phyloP scores from a whole-genome alignment of 1,140 invertebrate species.

The Drosophila navojoa region DNA sequence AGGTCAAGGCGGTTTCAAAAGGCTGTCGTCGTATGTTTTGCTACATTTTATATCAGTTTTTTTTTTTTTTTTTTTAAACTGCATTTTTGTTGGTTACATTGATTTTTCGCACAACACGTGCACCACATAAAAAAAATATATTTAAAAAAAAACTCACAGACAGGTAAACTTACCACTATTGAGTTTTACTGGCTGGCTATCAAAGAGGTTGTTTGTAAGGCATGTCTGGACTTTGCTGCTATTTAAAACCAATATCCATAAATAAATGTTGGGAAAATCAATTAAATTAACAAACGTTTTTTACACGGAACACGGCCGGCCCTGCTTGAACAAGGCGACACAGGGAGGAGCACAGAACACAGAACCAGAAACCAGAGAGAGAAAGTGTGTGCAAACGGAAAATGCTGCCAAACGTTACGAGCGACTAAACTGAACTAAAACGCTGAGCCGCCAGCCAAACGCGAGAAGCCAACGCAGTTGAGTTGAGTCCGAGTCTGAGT shows the following conservation, averaged over 20 bases:
- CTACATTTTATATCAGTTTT: slow-evolving; percentile 4
- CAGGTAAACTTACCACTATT: slow-evolving; percentile 35
- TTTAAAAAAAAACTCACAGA: not conserved
- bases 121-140: not conserved
- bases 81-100: slow-evolving; percentile 30
- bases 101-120: slow-evolving; percentile 47
- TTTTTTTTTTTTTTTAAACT: slow-evolving; percentile 12
- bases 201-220: slow-evolving; percentile 4
- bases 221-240: slow-evolving; percentile 25
- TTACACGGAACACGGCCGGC: slow-evolving; percentile 23
- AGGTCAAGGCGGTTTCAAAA: slow-evolving; percentile 39
- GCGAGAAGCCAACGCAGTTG: slow-evolving; percentile 1
- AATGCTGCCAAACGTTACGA: slow-evolving; percentile 63
- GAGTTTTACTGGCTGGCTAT: slow-evolving; percentile 17
- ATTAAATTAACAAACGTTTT: slow-evolving; percentile 40
- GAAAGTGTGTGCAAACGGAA: slow-evolving; percentile 42
- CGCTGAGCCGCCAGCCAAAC: slow-evolving; percentile 12
- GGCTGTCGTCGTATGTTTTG: slow-evolving; percentile 1
- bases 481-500: slow-evolving; percentile 24
- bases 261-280: slow-evolving; percentile 49
- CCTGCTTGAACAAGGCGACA: slow-evolving; percentile 15
- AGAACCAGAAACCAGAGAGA: slow-evolving; percentile 59
- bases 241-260: slow-evolving; percentile 33
- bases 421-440: slow-evolving; percentile 72
- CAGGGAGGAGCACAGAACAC: slow-evolving; percentile 10